These are phyloP conservation scores for Dryocosmus kuriphilus DNA, from an alignment of 2,888 invertebrate species.

Conservation along the genomic window DNA sequence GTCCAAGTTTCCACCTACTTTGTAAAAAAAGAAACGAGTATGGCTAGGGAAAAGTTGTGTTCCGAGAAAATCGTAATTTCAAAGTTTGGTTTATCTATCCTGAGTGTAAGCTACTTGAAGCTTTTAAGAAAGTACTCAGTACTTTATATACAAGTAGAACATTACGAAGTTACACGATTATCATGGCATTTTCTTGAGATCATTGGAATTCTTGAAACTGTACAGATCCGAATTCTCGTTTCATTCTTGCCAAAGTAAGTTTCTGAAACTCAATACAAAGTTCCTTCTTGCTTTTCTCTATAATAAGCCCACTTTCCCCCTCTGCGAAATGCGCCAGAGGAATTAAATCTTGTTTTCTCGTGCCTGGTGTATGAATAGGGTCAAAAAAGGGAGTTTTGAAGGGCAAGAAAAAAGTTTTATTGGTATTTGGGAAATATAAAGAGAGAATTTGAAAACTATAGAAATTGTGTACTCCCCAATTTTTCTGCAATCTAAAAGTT, in stretches of 20 bases:
- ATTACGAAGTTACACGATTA: constrained; percentile 6
- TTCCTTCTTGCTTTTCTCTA: not conserved
- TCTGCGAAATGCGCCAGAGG: not conserved
- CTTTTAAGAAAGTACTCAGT: constrained; percentile 2
- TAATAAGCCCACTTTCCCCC: not conserved
- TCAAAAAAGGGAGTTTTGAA: not conserved
- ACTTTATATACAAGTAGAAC: constrained; percentile 4
- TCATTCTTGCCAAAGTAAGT: constrained; percentile 2
- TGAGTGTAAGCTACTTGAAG: not conserved
- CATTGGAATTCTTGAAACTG: constrained; percentile 3
- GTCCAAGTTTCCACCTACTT: not conserved
- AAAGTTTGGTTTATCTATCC: not conserved
- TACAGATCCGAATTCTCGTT: not conserved
- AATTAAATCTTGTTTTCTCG: not conserved
- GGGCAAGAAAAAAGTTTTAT: not conserved
- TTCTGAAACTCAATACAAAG: not conserved
- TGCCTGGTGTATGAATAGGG: not conserved
- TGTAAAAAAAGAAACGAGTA: not conserved
- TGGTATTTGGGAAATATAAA: too few relatives aligned
- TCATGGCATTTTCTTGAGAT: not conserved
- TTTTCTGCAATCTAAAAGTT: not conserved
- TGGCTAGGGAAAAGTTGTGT: constrained; percentile 2
- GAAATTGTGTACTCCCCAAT: not conserved
- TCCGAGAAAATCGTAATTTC: constrained; percentile 11
- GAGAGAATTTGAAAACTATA: not conserved